Percentiles rank a stretch among this genome's conserved stretches.
Conservation (phyloP, 2,888 invertebrate genomes). For the Hydrotaea diabolus region DNA sequence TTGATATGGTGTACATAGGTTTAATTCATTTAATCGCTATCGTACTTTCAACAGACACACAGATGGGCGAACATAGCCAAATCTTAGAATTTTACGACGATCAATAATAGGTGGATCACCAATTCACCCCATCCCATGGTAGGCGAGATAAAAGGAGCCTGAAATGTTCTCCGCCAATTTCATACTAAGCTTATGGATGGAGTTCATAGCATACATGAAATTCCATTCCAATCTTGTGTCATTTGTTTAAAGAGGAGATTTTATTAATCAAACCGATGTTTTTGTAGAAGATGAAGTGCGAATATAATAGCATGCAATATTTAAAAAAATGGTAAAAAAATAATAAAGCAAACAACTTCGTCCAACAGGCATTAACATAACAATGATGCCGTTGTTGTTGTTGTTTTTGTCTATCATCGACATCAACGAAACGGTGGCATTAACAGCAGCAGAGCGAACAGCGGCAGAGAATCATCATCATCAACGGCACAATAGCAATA, state of each 20-base stretch:
- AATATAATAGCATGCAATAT: slow-evolving; percentile 1
- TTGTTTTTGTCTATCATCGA: slow-evolving; percentile 44
- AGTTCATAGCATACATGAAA: too few species aligned
- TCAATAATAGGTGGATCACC: too few species aligned
- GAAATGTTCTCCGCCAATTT: too few species aligned
- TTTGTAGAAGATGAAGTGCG: background rate
- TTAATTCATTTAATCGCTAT: too few species aligned
- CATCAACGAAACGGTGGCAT: slow-evolving; percentile 26
- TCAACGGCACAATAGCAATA: slow-evolving; percentile 17
- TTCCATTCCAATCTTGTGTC: background rate
- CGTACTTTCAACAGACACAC: too few species aligned
- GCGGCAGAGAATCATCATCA: slow-evolving; percentile 18
- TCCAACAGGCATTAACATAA: slow-evolving; percentile 38
- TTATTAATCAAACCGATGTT: background rate
- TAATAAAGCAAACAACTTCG: slow-evolving; percentile 32
- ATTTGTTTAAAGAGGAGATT: background rate
- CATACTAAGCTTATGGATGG: too few species aligned
- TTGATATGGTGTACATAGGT: too few species aligned
- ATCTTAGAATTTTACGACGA: too few species aligned
- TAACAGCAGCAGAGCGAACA: slow-evolving; percentile 20
- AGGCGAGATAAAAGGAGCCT: too few species aligned
- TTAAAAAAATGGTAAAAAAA: background rate
- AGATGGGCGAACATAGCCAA: too few species aligned
- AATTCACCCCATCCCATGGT: too few species aligned
- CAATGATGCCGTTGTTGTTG: slow-evolving; percentile 23